Evolutionary conservation across 2,797 vertebrate species (phyloP).

Genomic region (Anguilla pacifica): DNA sequence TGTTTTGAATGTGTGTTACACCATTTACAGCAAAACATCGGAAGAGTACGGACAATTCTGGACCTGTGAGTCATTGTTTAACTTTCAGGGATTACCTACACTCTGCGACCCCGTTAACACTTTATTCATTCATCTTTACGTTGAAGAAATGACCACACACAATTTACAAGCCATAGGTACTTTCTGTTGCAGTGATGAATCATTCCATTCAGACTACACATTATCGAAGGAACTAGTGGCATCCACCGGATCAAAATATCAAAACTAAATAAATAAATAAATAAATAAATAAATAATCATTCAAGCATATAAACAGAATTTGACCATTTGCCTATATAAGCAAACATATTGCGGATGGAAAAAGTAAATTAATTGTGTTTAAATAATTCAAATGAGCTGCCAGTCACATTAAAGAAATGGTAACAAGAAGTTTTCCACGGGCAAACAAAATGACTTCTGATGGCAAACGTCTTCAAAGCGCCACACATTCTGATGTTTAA

Average conservation of each 20-base stretch:
- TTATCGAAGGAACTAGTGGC: no score
- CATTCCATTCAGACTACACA: neutral
- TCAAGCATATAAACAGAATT: no score
- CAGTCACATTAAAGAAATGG: neutral
- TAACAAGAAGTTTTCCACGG: neutral
- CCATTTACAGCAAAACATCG: neutral
- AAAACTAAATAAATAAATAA: neutral
- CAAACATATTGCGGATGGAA: neutral
- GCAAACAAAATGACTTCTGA: neutral
- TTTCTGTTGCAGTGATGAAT: neutral
- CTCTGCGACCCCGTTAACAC: no score
- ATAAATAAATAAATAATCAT: neutral
- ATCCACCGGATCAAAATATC: neutral
- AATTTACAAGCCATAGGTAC: neutral
- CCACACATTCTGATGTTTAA: neutral
- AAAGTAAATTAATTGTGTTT: neutral
- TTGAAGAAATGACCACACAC: no score
- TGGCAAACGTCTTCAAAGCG: neutral
- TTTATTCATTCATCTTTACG: no score
- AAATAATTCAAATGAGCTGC: neutral
- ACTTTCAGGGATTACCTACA: neutral
- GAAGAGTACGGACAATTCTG: neutral
- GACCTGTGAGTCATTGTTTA: neutral
- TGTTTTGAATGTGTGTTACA: neutral
- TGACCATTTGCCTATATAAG: neutral